Evolutionary conservation across 2,113 vertebrate species (phyloP), one percentile per base, ranked within the genome.

Genomic region (Pholis gunnellus): DNA sequence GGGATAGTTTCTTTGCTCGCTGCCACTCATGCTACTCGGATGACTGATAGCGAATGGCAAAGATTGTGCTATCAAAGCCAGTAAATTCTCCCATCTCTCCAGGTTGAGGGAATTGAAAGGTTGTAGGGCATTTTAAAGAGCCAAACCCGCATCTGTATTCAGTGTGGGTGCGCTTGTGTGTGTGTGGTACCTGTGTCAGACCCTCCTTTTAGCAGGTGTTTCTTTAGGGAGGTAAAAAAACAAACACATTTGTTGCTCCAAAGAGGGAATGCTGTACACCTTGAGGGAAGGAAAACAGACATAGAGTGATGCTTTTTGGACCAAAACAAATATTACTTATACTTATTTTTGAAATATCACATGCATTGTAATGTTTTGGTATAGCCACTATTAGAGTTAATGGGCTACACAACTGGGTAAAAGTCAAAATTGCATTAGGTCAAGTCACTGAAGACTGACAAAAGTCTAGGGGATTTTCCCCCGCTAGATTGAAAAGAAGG

Each of bases 81-180:
- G 38, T 83, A 79, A 78, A 88, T 78, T 64, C 31, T 72, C 17
- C 78, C 61, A 64, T 70, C 27, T 57, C 60, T 82, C 40, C 40
- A 66, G 65, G 79, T 72, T 75, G 64, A 14, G 64, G 56, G 67
- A 36, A 79, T 27, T 83, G 64, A 72, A 75, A 87, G 79, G 79
- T 83, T 74, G 82, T 9, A 29, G 68, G 54, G 82, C 77, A 66
- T 74, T 82, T 87, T 81, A 77, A 83, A 83, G 50, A 83, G 63
- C n/a, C 14, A 36, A 1, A 38, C 17, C 31, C 14, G 42, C 71
- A 84, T 90, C 50, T 88, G 83, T 84, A 88, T 88, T 92, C 88
- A 85, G 59, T 17, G 61, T 70, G 60, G 18, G 17, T 76, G 52
- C 54, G 0, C 22, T 57, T 18, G 54, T 69, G 73, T 74, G 73